Conservation (phyloP, 2,888 invertebrate species). For the Diaphora mendica region DNA sequence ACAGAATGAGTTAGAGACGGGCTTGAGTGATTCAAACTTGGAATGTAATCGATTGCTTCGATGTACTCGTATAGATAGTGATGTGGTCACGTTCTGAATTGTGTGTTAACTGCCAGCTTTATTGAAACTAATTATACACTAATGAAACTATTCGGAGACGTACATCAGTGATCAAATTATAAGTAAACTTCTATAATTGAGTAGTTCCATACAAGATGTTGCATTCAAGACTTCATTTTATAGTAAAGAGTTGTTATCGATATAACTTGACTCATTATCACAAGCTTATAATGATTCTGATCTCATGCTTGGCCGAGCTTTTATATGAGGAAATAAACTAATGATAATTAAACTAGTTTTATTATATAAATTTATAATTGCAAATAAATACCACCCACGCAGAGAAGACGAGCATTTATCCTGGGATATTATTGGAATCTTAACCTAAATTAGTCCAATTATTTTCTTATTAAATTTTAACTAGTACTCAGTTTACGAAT, state of each 20-base stretch:
- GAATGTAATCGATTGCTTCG: constrained; percentile 47
- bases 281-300: no score
- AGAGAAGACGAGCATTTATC: no score
- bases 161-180: constrained; percentile 7
- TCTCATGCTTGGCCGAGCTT: no score
- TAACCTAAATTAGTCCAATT: no score
- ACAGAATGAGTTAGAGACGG: constrained; percentile 63
- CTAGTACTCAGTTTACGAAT: no score
- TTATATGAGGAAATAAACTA: no score
- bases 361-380: no score
- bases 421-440: no score
- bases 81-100: constrained; percentile 40
- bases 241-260: neutral
- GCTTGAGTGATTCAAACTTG: constrained; percentile 60
- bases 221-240: neutral
- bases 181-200: neutral
- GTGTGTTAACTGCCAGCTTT: constrained; percentile 42
- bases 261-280: no score
- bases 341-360: no score
- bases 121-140: constrained; percentile 42
- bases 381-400: no score
- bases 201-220: neutral
- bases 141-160: constrained; percentile 28
- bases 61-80: constrained; percentile 35
- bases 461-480: no score